Evolutionary conservation across 2,888 invertebrate genomes (phyloP), one percentile per base, ranked within the genome.

Genomic region (Nephrotoma guestfalica): DNA sequence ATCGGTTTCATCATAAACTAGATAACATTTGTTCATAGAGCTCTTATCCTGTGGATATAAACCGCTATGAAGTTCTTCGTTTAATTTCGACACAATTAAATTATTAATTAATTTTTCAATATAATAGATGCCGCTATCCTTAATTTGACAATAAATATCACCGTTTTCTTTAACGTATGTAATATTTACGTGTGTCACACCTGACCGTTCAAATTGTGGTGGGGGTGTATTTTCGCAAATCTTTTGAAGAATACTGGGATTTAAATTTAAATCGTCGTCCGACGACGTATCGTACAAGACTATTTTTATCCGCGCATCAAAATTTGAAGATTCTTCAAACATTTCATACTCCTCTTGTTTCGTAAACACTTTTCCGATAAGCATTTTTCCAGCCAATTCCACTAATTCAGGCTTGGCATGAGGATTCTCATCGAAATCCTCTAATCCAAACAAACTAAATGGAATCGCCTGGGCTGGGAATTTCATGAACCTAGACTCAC

Each of bases 391-490:
- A n/a, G 92, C 90, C 87, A 94, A 90, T 87, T 90, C 88, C 6
- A 91, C 89, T 43, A 93, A 88, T 57, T 91, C 90, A 0, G 88
- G 86, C 30, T 90, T 88, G 0, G 91, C 90, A 87, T 90, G 89
- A 0, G 90, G 90, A 88, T 92, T 92, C 18, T 92, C 92, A 6
- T 90, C 90, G 86, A 94, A 93, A 85, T 95, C 95, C 90, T 96
- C 96, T 86, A 96, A 91, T 4, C 95, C 96, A 86, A 93, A 94
- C 89, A 96, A 91, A 18, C 94, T 94, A 88, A 96, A 93, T 88
- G 94, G 93, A 87, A 96, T 93, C 41, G 95, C 96, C 92, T 96
- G 96, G 0, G 95, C 94, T 15, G 96, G 94, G 40, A 95, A 90
- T 86, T 90, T 91, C 11, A 94, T 93, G 89, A 96, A 96, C 87